Base-by-base conservation (phyloP, 2,888 invertebrate genomes). In the Mactromeris polynyma region DNA sequence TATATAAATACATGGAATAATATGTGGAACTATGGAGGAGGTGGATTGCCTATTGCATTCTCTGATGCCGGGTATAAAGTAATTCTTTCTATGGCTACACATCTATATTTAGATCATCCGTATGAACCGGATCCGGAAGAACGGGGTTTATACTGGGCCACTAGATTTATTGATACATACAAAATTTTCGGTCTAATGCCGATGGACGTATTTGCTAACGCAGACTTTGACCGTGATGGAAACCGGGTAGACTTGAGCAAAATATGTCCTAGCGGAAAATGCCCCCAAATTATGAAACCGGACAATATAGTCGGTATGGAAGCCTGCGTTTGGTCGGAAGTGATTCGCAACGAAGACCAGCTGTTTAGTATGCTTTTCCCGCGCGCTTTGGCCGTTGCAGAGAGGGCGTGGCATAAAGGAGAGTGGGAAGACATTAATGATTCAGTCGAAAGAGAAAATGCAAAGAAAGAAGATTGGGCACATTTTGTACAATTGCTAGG, bases 71-170 rank as follows among this genome's bases (percentile, higher is more conserved):
- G 88, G 6, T 89, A 89, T 81, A 85, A 89, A 38, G 88, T 87
- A 11, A 54, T 96, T 7, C 85, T 96, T 40, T 88, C 95, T 4
- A 94, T 93, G 80, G 95, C 94, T 6, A 96, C 95, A 1, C 94
- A 94, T 86, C 90, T 94, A 9, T 96, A 95, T 87, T 94, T 96
- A 81, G 96, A 96, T 85, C 95, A 95, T 84, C 95, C 95, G 0
- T 92, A 95, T 40, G 96, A 96, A 64, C 95, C 95, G 0, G 95
- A 95, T 78, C 96, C 96, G 0, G 94, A 95, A 46, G 95, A 96
- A 90, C 89, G 95, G 31, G 96, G 96, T 2, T 91, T 94, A 38
- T 95, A 95, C 88, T 96, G 96, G 96, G 96, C 96, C 0, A 93
- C 96, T 0, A 91, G 96, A 17, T 96, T 92, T 91, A 94, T 94